phyloP scores from a whole-genome alignment of 2,113 vertebrate species.

The Python bivittatus region DNA sequence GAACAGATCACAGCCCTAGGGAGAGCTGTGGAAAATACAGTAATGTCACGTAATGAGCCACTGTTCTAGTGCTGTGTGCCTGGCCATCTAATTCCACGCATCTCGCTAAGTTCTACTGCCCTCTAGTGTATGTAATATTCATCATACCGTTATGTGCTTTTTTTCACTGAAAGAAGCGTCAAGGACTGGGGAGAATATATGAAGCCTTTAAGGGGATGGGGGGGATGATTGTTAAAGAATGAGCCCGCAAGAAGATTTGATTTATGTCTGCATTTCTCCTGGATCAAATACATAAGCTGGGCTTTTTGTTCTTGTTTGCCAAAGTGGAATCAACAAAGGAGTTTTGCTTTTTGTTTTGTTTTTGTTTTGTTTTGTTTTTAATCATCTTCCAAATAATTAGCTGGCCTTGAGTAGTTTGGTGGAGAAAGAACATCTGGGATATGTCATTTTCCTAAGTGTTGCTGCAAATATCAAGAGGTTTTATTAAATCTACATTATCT shows the following conservation, averaged over 20 bases:
- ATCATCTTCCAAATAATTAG: background rate
- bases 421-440: background rate
- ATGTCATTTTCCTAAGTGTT: background rate
- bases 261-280: background rate
- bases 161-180: background rate
- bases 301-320: too few species aligned
- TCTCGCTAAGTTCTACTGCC: background rate
- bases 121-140: slow-evolving; percentile 10
- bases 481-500: background rate
- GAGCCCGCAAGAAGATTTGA: background rate
- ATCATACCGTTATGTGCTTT: too few species aligned
- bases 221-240: background rate
- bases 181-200: background rate
- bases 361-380: background rate
- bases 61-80: too few species aligned
- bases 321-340: background rate
- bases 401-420: background rate
- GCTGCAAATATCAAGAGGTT: background rate
- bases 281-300: background rate
- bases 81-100: background rate
- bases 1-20: background rate
- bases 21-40: background rate
- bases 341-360: too few species aligned
- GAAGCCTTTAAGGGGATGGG: background rate
- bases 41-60: background rate